Evolutionary conservation across 2,888 invertebrate species (phyloP), one percentile per base, ranked within the genome.

Genomic region (Heteromyza rotundicornis): DNA sequence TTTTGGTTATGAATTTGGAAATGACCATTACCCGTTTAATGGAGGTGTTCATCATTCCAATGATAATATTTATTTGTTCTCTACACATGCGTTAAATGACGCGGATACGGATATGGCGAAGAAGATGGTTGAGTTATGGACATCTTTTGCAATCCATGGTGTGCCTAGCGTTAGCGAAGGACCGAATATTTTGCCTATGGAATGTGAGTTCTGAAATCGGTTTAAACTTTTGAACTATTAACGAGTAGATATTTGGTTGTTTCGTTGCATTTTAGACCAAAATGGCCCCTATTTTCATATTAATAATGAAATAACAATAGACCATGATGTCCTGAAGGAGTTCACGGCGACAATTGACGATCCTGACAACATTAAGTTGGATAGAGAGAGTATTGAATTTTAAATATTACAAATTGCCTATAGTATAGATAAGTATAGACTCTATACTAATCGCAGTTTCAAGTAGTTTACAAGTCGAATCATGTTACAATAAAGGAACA

Each of bases 61-160:
- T 68, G 88, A 89, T 64, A 82, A 87, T 24, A 84, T 87, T n/a
- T 86, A 88, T 69, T 68, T 88, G n/a, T 88, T 87, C 73, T 73
- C 78, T 12, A 80, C 78, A 1, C 78, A 80, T 54, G 61, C 67
- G 1, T 68, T 85, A 23, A 81, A 79, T 61, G 69, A 64, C 1
- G 62, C 66, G 5, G 85, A 85, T 58, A 74, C 73, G 1, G 57
- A 69, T 49, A 76, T 86, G 55, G 82, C 85, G 1, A 78, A 82
- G 44, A 80, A 79, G 63, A 84, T 87, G 83, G 79, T 86, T 2
- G 75, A 80, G 1, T 36, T 83, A 49, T 84, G 84, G 84, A 82
- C 83, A 2, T 82, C 81, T 16, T 84, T 84, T 70, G 83, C 80
- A 22, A 77, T 71, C n/a, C 65, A 64, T 5, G 84, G 83, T 12